Base-by-base conservation (phyloP, 1,140 invertebrate species). In the Archivesica marissinica region DNA sequence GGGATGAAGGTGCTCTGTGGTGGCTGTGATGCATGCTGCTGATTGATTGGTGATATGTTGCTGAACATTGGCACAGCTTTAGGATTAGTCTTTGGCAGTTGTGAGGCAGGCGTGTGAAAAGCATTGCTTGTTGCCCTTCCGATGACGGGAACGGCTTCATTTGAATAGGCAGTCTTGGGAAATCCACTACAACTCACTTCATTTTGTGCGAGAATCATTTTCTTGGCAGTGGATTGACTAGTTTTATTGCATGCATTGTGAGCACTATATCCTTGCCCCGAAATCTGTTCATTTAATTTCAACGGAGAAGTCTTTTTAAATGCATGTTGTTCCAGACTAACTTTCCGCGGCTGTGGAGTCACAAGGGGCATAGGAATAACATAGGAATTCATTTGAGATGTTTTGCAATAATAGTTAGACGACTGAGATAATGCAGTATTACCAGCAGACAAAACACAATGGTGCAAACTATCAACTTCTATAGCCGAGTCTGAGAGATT, bases 41-140 rank as follows among this genome's bases (percentile, higher is more conserved):
- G 79, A 30, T 50, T 64, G 9, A 83, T 83, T 20, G 80, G 80
- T 39, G 80, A 83, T 47, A 83, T 83, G 54, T 83, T 75, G 44
- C 80, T 83, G 25, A 83, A 75, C 61, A 70, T 83, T 74, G 80
- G 80, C 47, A 83, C 80, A 33, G 80, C 80, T 83, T 83, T 83
- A 17, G 80, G 68, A 59, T 74, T 74, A 17, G 47, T 75, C 30
- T 83, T 75, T 59, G 35, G 54, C 9, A 83, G 54, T 41, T 38
- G 39, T 25, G 68, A 25, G 25, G 39, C 25, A 35, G 79, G 50
- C 30, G 68, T 56, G 23, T 38, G 68, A 33, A 33, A 23, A 56
- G 25, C 15, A 44, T 11, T 28, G 52, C 28, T 61, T 50, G 35
- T 50, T 9, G 47, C 61, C 50, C 70, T 2, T 1, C 68, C 68